Evolutionary conservation across 2,113 vertebrate species (phyloP).

Genomic region (Fulmarus glacialis): DNA sequence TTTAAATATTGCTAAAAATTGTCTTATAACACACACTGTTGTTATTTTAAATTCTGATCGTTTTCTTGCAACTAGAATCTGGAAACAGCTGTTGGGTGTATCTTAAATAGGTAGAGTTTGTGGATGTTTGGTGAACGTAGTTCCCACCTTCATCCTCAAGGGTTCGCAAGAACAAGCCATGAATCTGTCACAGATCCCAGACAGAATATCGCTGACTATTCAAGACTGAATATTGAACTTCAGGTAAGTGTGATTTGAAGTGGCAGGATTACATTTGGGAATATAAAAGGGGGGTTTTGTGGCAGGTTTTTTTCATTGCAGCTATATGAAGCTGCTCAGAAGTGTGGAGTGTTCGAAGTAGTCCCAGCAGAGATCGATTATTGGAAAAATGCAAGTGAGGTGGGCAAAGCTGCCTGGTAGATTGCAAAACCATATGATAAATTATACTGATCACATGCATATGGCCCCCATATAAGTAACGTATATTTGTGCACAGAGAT

Average conservation of each 20-base stretch:
- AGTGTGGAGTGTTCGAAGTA: conserved; percentile 38
- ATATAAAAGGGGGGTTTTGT: not conserved
- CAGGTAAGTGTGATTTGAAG: conserved; percentile 29
- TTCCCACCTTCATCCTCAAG: not conserved
- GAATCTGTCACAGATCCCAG: not conserved
- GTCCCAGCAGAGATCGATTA: conserved; percentile 57
- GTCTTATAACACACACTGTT: not conserved
- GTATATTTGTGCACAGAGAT: conserved; percentile 42
- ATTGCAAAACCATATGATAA: conserved; percentile 70
- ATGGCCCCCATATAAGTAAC: conserved; percentile 36
- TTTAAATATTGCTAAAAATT: not conserved
- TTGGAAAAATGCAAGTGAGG: conserved; percentile 54
- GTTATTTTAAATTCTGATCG: not conserved
- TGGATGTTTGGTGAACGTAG: not conserved
- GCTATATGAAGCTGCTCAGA: conserved; percentile 35
- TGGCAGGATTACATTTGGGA: not conserved
- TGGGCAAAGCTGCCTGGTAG: conserved; percentile 40
- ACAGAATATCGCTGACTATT: not conserved
- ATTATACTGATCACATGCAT: conserved; percentile 52
- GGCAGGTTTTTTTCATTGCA: not conserved
- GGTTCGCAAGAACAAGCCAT: not conserved
- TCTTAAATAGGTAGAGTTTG: not conserved
- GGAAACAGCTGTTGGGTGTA: not conserved
- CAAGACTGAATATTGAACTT: not conserved
- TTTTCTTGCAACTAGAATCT: not conserved